Base-by-base conservation (phyloP, 1,140 invertebrate genomes). In the Hylyphantes graminicola region DNA sequence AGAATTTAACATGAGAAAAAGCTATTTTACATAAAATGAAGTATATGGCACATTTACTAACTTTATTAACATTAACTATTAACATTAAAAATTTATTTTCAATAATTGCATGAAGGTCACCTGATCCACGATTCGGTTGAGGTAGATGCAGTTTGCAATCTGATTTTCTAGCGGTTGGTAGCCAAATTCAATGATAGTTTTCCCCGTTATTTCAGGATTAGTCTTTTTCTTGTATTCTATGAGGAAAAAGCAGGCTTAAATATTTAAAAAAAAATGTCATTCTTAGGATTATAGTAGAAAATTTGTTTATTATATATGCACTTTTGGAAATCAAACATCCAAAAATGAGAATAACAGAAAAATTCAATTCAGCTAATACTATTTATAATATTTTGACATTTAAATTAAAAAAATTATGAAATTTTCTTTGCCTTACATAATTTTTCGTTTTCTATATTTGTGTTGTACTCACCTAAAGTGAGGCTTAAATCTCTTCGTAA, bases 401-500 rank as follows among this genome's bases (percentile, higher is more conserved):
- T 65, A 4, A 1, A 65, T 65, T 65, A 2, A 1, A 17, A 65
- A 5, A 19, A n/a, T 7, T 11, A 5, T 65, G 21, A 15, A n/a
- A n/a, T n/a, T n/a, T 17, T 15, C 4, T 70, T 48, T 70, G 9
- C 48, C 3, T 10, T 48, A 51, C 9, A 13, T 48, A 50, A 12
- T 6, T 7, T 12, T 70, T 13, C 9, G 54, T 17, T 21, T 70
- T 2, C 48, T 11, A 21, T 21, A 67, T n/a, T 21, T 6, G 48
- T 35, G 35, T 35, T 35, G 35, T 35, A 72, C 70, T 65, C 55
- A 82, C 80, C 80, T 21, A 82, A 64, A 7, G 97, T 97, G 67
- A 98, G 91, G 89, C 95, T 96, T 15, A 99, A 92, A 92, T 99
- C 97, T 89, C 96, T 92, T 86, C 98, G 92, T 81, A 97, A 90